Percentiles rank a stretch among this genome's conserved stretches.
phyloP scores from a whole-genome alignment of 2,113 vertebrate genomes.

The Phaetusa simplex region DNA sequence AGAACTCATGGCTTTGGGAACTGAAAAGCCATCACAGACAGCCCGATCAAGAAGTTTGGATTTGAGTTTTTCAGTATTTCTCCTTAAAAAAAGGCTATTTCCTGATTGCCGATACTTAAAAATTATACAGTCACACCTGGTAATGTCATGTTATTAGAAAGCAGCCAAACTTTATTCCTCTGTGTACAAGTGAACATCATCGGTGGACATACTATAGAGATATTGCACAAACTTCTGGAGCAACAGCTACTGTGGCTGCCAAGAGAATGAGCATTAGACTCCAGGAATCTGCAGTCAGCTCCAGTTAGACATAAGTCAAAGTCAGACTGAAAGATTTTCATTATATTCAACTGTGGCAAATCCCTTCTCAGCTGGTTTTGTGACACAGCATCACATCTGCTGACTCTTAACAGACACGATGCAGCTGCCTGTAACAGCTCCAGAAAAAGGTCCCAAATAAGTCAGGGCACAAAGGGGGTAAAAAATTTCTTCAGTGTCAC shows the following conservation, averaged over 20 bases:
- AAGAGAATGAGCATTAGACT: neutral
- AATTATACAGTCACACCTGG: neutral
- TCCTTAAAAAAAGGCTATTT: neutral
- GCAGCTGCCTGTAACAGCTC: conserved; percentile 7
- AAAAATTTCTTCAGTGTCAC: neutral
- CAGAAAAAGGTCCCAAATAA: neutral
- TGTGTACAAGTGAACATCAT: neutral
- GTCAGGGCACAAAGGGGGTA: neutral
- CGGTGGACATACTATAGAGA: neutral
- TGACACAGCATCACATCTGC: conserved; percentile 6
- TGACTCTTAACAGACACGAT: neutral
- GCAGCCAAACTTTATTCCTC: neutral
- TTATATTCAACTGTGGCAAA: conserved; percentile 36
- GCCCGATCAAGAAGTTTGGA: neutral
- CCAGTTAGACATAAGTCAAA: neutral
- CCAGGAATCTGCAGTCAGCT: conserved; percentile 24
- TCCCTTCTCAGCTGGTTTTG: conserved; percentile 17
- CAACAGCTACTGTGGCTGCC: neutral
- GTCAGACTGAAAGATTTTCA: conserved; percentile 15
- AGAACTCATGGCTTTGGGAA: neutral
- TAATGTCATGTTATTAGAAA: neutral
- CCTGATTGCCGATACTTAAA: neutral
- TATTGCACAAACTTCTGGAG: neutral
- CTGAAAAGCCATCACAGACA: neutral
- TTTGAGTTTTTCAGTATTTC: neutral